Evolutionary conservation across 2,888 invertebrate species (phyloP).

Genomic region (Synanthedon tipuliformis): DNA sequence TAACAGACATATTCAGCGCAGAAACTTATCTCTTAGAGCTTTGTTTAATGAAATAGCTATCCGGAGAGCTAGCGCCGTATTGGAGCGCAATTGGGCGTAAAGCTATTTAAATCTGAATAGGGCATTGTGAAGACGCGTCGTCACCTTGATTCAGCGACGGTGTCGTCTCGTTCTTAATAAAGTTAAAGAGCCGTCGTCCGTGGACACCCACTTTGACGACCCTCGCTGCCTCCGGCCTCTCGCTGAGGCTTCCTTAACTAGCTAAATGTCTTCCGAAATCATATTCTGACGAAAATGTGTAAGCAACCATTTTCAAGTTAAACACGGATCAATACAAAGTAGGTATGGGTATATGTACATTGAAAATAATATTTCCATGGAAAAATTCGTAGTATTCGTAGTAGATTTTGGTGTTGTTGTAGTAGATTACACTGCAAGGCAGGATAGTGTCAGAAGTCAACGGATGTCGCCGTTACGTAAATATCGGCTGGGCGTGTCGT

Average conservation of each 20-base stretch:
- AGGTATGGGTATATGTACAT: not conserved
- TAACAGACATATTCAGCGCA: conserved; percentile 15
- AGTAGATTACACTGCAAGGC: conserved; percentile 23
- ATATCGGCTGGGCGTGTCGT: conserved; percentile 65
- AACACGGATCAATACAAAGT: too few species aligned
- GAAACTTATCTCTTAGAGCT: conserved; percentile 39
- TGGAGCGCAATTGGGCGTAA: conserved; percentile 68
- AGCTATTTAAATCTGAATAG: conserved; percentile 70
- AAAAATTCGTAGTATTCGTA: not conserved
- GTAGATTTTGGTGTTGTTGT: conserved; percentile 17
- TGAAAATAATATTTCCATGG: not conserved
- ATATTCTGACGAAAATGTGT: too few species aligned
- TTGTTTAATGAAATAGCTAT: conserved; percentile 65
- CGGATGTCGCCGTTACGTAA: conserved; percentile 59
- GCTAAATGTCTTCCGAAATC: conserved; percentile 34
- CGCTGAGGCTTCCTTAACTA: conserved; percentile 38
- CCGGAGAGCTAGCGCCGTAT: conserved; percentile 52
- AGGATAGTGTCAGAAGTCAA: conserved; percentile 56
- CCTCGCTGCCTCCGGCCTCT: conserved; percentile 19
- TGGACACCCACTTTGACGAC: conserved; percentile 30
- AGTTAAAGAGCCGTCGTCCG: conserved; percentile 54
- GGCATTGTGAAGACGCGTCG: conserved; percentile 64
- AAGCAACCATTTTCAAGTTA: too few species aligned
- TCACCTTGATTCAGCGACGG: conserved; percentile 54
- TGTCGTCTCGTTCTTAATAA: conserved; percentile 56